Conservation (phyloP, 2,113 vertebrate species). For the Nothoprocta perdicaria region DNA sequence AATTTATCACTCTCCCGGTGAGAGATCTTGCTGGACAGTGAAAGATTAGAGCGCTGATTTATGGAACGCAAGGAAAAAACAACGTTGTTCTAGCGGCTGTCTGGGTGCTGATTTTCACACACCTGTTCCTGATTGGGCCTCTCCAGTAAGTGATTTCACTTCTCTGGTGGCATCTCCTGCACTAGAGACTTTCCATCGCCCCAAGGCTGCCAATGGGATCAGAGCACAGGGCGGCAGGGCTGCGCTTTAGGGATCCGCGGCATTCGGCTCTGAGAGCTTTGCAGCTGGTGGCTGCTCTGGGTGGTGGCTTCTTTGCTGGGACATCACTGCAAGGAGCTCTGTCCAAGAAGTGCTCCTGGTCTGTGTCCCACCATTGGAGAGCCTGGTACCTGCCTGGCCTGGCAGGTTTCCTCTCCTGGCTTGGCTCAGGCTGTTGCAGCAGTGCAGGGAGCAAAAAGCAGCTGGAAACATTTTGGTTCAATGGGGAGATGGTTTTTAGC, state of each 20-base stretch:
- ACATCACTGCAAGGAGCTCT: accelerated
- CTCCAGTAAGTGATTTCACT: slow-evolving; percentile 19
- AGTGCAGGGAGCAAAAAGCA: neutral
- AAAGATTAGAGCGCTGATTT: slow-evolving; percentile 84
- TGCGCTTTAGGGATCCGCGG: neutral
- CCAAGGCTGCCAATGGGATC: accelerated
- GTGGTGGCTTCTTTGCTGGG: neutral
- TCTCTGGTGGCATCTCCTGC: neutral
- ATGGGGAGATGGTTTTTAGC: neutral
- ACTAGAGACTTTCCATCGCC: neutral
- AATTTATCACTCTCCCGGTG: slow-evolving; percentile 80
- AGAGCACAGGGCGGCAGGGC: accelerated
- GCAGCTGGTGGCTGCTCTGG: neutral
- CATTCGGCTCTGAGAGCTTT: neutral
- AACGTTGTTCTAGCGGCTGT: slow-evolving; percentile 63
- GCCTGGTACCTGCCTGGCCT: no score
- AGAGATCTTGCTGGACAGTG: slow-evolving; percentile 80
- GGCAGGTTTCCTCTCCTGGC: neutral
- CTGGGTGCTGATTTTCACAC: slow-evolving; percentile 69
- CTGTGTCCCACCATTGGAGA: neutral
- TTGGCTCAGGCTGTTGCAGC: neutral
- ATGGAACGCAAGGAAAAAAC: slow-evolving; percentile 73
- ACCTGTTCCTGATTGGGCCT: slow-evolving; percentile 78
- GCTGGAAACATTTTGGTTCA: neutral
- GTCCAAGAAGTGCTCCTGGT: accelerated